These are phyloP conservation scores for Colius striatus DNA, from an alignment of 2,113 vertebrate genomes.

Conservation along the genomic window DNA sequence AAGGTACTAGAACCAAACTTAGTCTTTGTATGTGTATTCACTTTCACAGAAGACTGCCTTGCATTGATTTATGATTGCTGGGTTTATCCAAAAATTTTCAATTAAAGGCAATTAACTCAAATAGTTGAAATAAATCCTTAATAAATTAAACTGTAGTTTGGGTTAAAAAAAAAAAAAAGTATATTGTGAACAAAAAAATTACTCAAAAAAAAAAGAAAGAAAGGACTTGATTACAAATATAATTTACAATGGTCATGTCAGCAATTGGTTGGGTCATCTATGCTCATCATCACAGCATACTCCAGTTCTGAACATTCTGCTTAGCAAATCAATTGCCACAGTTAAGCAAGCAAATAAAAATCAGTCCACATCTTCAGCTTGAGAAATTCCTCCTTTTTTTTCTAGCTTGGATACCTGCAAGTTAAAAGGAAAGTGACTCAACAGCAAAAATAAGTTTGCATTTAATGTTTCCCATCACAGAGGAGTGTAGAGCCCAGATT, in stretches of 20 bases:
- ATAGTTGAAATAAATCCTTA: neutral
- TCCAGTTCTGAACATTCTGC: neutral
- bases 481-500: neutral
- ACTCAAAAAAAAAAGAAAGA: neutral
- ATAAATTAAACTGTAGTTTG: neutral
- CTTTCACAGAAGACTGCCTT: neutral
- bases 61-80: neutral
- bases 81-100: neutral
- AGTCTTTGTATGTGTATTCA: neutral
- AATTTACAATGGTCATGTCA: neutral
- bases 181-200: neutral
- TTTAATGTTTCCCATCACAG: neutral
- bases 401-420: constrained; percentile 70
- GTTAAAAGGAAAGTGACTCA: neutral
- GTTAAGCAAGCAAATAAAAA: neutral
- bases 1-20: neutral
- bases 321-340: neutral
- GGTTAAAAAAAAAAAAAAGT: neutral
- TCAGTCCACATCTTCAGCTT: constrained; percentile 40
- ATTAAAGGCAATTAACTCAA: neutral
- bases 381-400: constrained; percentile 6
- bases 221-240: neutral
- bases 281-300: neutral
- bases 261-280: neutral
- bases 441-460: neutral